phyloP scores from a whole-genome alignment of 92 coral and sea anemone species.

The Epizoanthus ramosus region DNA sequence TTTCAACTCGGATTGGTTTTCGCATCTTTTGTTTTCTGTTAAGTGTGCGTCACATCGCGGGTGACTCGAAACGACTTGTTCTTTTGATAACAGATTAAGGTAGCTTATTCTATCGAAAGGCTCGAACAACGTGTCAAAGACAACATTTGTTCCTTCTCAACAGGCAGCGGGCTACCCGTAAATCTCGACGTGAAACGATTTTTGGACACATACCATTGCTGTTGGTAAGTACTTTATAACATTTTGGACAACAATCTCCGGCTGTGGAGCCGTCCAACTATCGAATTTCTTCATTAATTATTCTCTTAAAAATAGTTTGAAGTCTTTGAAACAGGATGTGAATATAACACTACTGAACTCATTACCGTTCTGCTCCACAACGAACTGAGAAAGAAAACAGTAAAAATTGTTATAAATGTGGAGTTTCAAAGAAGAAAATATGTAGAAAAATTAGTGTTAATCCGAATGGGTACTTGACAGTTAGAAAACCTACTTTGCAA shows the following conservation, averaged over 20 bases:
- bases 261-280: background rate
- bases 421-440: slow-evolving; percentile 1
- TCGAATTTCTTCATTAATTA: background rate
- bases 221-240: no score
- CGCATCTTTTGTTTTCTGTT: slow-evolving; percentile 53
- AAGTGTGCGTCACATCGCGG: slow-evolving; percentile 49
- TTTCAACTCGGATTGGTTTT: slow-evolving; percentile 45
- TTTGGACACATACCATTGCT: no score
- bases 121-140: slow-evolving; percentile 36
- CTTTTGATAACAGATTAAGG: slow-evolving; percentile 59
- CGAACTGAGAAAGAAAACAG: background rate
- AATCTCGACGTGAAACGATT: background rate
- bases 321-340: background rate
- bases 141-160: slow-evolving; percentile 14
- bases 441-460: background rate
- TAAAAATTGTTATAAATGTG: no score
- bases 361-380: background rate
- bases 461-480: slow-evolving; percentile 27
- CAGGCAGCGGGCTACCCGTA: background rate
- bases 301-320: slow-evolving; percentile 15
- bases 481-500: background rate
- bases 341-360: background rate
- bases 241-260: no score
- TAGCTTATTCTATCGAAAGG: slow-evolving; percentile 23
- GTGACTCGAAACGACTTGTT: slow-evolving; percentile 57